Percentiles rank a stretch among this genome's conserved stretches.
phyloP scores from a whole-genome alignment of 1,140 invertebrate species.

The Rhagoletis zephyria region DNA sequence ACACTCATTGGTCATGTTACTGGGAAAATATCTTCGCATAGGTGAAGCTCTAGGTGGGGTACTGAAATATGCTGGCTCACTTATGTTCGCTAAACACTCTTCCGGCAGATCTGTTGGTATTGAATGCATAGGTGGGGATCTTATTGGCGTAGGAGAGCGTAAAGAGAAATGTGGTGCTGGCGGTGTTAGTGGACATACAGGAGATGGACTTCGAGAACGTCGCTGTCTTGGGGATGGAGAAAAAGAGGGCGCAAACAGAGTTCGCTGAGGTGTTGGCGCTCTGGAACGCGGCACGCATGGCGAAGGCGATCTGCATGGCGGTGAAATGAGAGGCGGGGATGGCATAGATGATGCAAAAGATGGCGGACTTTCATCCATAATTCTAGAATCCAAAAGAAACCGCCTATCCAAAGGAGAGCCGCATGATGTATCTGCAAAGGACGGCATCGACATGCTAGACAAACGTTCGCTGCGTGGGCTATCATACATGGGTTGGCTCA shows the following conservation, averaged over 20 bases:
- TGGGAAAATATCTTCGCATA: neutral
- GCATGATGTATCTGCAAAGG: slow-evolving; percentile 17
- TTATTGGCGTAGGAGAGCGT: slow-evolving; percentile 18
- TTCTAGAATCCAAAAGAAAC: slow-evolving; percentile 17
- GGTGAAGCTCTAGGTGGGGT: neutral
- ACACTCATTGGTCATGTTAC: slow-evolving; percentile 31
- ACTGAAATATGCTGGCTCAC: neutral
- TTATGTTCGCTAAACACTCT: slow-evolving; percentile 7
- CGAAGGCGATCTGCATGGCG: neutral
- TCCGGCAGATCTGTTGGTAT: neutral
- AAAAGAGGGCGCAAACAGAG: neutral
- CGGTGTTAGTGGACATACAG: slow-evolving; percentile 15
- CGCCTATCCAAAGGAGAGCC: slow-evolving; percentile 18
- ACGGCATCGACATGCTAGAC: slow-evolving; percentile 37
- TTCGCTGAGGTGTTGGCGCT: neutral
- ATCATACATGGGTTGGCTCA: neutral
- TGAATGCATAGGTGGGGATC: neutral
- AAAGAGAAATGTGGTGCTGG: slow-evolving; percentile 40
- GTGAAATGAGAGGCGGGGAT: neutral
- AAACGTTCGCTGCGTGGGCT: neutral
- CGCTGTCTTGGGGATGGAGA: neutral
- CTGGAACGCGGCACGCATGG: neutral
- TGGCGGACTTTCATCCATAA: slow-evolving; percentile 32
- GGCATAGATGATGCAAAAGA: neutral
- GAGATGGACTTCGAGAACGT: neutral